Evolutionary conservation across 2,797 vertebrate genomes (phyloP).

Genomic region (Graptemys geographica): DNA sequence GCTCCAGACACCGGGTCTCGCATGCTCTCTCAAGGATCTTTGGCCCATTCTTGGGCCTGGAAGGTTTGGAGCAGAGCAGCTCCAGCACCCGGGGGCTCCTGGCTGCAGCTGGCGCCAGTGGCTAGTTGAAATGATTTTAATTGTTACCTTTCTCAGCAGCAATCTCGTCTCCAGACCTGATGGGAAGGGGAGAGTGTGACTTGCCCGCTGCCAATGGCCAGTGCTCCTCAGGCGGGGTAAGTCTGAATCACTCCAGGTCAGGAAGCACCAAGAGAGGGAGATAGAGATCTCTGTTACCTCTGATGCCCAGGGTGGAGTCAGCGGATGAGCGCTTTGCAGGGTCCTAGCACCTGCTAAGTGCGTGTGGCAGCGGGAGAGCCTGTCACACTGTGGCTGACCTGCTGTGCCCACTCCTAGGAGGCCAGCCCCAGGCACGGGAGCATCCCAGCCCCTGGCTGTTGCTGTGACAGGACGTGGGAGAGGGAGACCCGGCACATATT

Average conservation of each 20-base stretch:
- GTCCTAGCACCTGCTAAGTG: no score
- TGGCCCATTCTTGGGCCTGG: neutral
- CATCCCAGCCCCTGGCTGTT: neutral
- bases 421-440: neutral
- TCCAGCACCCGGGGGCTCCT: accelerated
- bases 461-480: neutral
- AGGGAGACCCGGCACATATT: accelerated
- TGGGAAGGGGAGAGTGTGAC: neutral
- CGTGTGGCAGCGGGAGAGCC: neutral
- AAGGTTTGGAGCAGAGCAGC: neutral
- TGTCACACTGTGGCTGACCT: no score
- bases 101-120: neutral
- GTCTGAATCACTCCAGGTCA: accelerated
- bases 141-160: neutral
- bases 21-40: neutral
- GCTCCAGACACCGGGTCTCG: neutral
- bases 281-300: no score
- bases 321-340: neutral
- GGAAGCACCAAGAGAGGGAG: accelerated
- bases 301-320: neutral
- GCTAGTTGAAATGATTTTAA: neutral
- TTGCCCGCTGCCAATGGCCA: neutral
- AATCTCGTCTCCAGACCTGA: accelerated
- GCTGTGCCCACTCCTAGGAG: neutral
- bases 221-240: neutral